Evolutionary conservation across 2,797 vertebrate genomes (phyloP).

Genomic region (Falco naumanni): DNA sequence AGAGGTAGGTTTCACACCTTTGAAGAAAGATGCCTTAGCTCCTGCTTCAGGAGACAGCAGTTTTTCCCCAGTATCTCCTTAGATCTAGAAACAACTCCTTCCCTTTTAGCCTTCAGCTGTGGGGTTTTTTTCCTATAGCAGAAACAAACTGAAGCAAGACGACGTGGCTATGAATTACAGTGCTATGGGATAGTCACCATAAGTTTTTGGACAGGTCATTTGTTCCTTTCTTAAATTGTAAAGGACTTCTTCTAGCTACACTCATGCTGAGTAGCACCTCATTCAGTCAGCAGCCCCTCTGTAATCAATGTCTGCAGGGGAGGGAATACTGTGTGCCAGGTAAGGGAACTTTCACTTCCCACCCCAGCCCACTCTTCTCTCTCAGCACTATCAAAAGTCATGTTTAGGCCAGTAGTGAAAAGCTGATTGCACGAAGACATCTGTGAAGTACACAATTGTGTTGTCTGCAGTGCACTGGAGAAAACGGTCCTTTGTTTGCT

Average conservation of each 20-base stretch:
- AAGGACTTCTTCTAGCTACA: neutral
- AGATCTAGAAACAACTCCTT: neutral
- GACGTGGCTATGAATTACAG: neutral
- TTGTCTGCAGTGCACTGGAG: conserved; percentile 4
- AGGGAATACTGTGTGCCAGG: neutral
- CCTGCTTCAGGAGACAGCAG: neutral
- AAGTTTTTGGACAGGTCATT: neutral
- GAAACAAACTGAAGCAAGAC: neutral
- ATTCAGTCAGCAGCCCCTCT: neutral
- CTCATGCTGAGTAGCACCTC: neutral
- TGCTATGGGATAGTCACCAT: neutral
- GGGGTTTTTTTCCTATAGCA: neutral
- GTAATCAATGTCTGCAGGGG: neutral
- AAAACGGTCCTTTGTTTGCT: conserved; percentile 7
- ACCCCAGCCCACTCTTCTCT: neutral
- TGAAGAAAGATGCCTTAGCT: neutral
- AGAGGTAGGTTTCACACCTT: neutral
- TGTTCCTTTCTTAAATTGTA: conserved; percentile 8
- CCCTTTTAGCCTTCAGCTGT: neutral
- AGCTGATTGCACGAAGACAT: neutral
- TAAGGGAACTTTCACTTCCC: neutral
- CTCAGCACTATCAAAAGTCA: neutral
- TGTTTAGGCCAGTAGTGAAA: neutral
- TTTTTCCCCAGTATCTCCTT: neutral
- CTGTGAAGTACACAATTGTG: neutral